Evolutionary conservation across 2,888 invertebrate genomes (phyloP), one percentile per base, ranked within the genome.

Genomic region (Venusia cambrica): DNA sequence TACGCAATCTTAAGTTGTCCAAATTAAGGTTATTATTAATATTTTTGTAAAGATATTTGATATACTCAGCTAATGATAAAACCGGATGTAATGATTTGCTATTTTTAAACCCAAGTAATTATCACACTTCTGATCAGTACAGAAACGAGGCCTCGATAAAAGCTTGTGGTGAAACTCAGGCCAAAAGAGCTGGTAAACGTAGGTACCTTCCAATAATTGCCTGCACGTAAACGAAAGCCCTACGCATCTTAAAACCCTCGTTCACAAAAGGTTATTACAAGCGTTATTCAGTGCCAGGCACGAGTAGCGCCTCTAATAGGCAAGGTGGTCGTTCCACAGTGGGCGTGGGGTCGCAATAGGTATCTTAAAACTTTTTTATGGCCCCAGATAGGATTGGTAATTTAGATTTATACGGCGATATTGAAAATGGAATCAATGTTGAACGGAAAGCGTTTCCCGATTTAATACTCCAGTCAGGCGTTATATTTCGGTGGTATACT

Each of bases 191-290:
- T 42, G 51, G 61, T 58, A 60, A 67, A 60, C 55, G 52, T 51
- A 54, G n/a, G n/a, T n/a, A n/a, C n/a, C n/a, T n/a, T n/a, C 62
- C 63, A 64, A 65, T 69, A 61, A 71, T 49, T 48, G 48, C 36
- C 45, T 45, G 44, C 42, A 54, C 53, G 51, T 43, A 51, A 60
- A 62, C 59, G 61, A 57, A 63, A 65, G 67, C 66, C 62, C 34
- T 25, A 45, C 35, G 24, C 33, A 45, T 77, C 75, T 76, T 74
- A 74, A 76, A n/a, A 74, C 63, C 65, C 60, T 64, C 63, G 67
- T 65, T 76, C 74, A 75, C 77, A 73, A 74, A 72, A 72, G 70
- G 63, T 56, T 62, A 73, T 75, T 75, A 70, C 67, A 48, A 57
- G 67, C 67, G 70, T 68, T 69, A 69, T 67, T 58, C 62, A 56